Base-by-base conservation (phyloP, 2,888 invertebrate species). In the Melipona bicolor region DNA sequence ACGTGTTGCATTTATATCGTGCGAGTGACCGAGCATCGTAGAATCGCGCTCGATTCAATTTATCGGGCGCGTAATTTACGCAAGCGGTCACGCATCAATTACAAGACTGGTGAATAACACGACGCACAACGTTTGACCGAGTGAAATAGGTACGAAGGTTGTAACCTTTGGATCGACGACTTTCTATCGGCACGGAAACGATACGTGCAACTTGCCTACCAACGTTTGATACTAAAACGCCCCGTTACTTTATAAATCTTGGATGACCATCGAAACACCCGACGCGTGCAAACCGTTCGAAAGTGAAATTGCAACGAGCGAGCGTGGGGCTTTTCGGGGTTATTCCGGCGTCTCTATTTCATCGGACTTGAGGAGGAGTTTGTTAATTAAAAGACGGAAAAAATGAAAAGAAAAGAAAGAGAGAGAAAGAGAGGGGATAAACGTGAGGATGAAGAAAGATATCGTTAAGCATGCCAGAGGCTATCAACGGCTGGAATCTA, bases 11-110 rank as follows among this genome's bases (percentile, higher is more conserved):
- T 5, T n/a, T 59, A n/a, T 15, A 1, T 17, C 70, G 70, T 11
- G 43, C 11, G 43, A 54, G 54, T 24, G 83, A 72, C 52, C 24
- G 61, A 59, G 70, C 36, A 71, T 71, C 54, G 67, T 71, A 56
- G 69, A 75, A 74, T 43, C 24, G 27, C 54, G 72, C 21, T 21
- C 61, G 82, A 83, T 83, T 83, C 76, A 76, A 83, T 81, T 76
- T 75, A 76, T 81, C 62, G 74, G n/a, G 11, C 76, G 76, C 27
- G 59, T 81, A 83, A 83, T 83, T 81, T 83, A 83, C 81, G 83
- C 83, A 72, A 72, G 68, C 83, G 81, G 71, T 83, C 81, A 81
- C 83, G 75, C 76, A 72, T 72, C 83, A 83, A 83, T 82, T 83
- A 77, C 77, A 73, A 52, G 70, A 17, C 70, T 83, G 70, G 70